Conservation (phyloP, 1,140 invertebrate genomes). For the Hydropsyche tenuis region DNA sequence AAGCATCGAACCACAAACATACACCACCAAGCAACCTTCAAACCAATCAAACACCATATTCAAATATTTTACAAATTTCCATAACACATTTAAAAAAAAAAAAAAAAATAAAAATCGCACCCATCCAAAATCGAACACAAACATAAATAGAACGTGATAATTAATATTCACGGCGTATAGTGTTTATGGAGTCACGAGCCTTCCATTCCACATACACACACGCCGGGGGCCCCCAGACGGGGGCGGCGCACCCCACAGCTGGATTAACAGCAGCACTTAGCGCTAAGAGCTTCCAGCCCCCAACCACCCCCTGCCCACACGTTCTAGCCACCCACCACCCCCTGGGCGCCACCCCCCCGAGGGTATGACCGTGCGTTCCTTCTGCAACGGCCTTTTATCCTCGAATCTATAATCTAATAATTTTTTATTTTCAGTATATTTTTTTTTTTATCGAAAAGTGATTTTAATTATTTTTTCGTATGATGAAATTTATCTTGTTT, state of each 20-base stretch:
- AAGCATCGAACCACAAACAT: too few species aligned
- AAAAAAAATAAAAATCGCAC: background rate
- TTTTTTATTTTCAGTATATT: background rate
- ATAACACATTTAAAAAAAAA: background rate
- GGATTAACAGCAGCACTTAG: slow-evolving; percentile 51
- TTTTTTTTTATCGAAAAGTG: too few species aligned
- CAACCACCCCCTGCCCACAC: background rate
- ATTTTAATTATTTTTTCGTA: too few species aligned
- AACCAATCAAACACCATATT: too few species aligned
- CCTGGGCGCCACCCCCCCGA: too few species aligned
- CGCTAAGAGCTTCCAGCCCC: slow-evolving; percentile 46
- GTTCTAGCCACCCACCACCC: too few species aligned
- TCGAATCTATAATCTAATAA: slow-evolving; percentile 1
- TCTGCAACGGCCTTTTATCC: too few species aligned
- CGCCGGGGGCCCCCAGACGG: background rate
- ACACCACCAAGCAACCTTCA: too few species aligned
- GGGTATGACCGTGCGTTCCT: background rate
- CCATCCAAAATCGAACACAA: too few species aligned
- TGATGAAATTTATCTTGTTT: too few species aligned
- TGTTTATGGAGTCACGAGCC: slow-evolving; percentile 37
- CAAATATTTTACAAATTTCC: background rate
- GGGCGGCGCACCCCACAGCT: slow-evolving; percentile 33
- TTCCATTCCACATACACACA: slow-evolving; percentile 25
- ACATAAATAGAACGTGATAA: background rate
- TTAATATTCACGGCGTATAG: slow-evolving; percentile 4